Base-by-base conservation (phyloP, 2,797 vertebrate species). In the Dicrostonyx torquatus region DNA sequence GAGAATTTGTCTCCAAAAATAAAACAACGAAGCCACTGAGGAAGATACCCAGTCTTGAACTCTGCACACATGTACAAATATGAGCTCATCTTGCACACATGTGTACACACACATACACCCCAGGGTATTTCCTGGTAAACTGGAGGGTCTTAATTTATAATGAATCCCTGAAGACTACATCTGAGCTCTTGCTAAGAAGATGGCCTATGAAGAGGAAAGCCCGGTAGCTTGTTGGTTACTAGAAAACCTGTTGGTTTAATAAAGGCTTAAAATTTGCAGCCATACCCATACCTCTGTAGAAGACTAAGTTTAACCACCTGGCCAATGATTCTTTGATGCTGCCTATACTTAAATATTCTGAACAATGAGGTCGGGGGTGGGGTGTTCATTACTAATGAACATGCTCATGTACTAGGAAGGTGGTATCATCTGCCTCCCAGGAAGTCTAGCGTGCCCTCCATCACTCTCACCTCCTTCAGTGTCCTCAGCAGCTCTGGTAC, bases 71-170 rank as follows among this genome's bases (percentile, higher is more conserved):
- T 77, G 15, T 14, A 48, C 6, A 76, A 45, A 76, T 76, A 14
- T 50, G 26, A 76, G 45, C 14, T 31, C 45, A 76, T 7, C 75
- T 9, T 7, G 10, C 26, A 76, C 43, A 17, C 26, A 45, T 40
- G 7, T 17, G 13, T 15, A 7, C 5, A 48, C 45, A 76, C 29
- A 76, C 24, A 76, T 9, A 48, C 2, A 17, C 26, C 12, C 2
- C n/a, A 91, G 66, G 64, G 55, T 64, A 79, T 76, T 94, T 90
- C 24, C 77, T 79, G n/a, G 84, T 26, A 75, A 43, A 79, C 18
- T 62, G 12, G 24, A 92, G 29, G 8, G 15, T 55, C 26, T 53
- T 62, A 79, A 60, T 26, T 85, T 43, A 62, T 84, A 75, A 45
- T 29, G 26, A 94, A 29, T 60, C 24, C 29, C 37, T 84, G 40